Base-by-base conservation (phyloP, 2,888 invertebrate species). In the Idaea aversata region DNA sequence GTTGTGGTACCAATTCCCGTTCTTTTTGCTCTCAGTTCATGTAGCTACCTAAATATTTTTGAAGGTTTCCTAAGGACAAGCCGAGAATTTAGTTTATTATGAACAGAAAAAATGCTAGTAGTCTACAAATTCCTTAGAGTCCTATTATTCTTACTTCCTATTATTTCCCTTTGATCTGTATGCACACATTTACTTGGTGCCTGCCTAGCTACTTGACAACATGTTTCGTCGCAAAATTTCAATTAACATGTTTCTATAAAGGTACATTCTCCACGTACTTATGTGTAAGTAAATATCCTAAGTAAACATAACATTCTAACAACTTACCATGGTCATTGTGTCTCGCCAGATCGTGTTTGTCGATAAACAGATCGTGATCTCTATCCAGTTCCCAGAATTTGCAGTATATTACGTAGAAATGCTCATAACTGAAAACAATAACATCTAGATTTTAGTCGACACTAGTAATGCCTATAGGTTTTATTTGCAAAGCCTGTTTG, bases 401-500 rank as follows among this genome's bases (percentile, higher is more conserved):
- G 94, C 99, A 99, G 90, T 99, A 99, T 87, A 99, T 99, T 69
- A 99, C 99, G 93, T 99, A 99, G 93, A 99, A 99, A 93, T 99
- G 99, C 90, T 99, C 99, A 88, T 99, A 99, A 85, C 99, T 99
- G 94, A 16, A 94, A 97, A 88, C 87, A 93, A 10, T 36, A 10
- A 36, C 36, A 36, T 36, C 6, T 5, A 36, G 10, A 47, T 47
- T 47, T 47, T 47, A 10, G 13, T 47, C 0, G 47, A 4, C 4
- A 47, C 6, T 10, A 36, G 47, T 47, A 13, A 10, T 47, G 47
- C 13, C 47, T 47, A 13, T 36, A 36, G 36, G 36, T 5, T 36
- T 36, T 25, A 25, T 25, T 25, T 25, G 25, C 25, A 25, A 25
- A 25, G 25, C 25, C 25, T 25, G 25, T 25, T 25, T 3, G 25